Evolutionary conservation across 2,113 vertebrate species (phyloP), one percentile per base, ranked within the genome.

Genomic region (Setophaga kirtlandii): DNA sequence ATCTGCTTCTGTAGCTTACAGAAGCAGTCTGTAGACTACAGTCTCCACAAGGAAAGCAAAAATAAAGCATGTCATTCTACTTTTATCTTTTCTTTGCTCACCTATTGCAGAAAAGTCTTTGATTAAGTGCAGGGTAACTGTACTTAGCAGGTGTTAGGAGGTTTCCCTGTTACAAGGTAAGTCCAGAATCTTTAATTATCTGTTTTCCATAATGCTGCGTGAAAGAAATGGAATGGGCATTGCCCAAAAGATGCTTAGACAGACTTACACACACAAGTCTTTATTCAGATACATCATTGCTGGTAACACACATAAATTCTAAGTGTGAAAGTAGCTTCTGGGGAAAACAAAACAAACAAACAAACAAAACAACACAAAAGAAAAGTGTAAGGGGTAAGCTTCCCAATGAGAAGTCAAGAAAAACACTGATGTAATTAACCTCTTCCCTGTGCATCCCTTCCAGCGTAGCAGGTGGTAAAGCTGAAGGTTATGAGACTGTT

Each of bases 381-480:
- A 2, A 42, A 71, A 64, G 5, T 39, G 21, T 53, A 77, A 63
- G 7, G 8, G 9, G 10, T 58, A 42, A 55, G 8, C 15, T 80
- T 87, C 24, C 3, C 19, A 60, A 23, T 33, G 20, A 63, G 12
- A 52, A 80, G 23, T 35, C 35, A 80, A 39, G 63, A 70, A 46
- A 63, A 79, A 6, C 30, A n/a, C 2, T 42, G 15, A 23, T 56
- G 11, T 39, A 52, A 62, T 73, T 79, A 42, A 65, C 19, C 9
- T 58, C 11, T 88, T 71, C 6, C 22, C 15, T 79, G 12, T 41
- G 10, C 15, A 49, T 20, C 2, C 9, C 14, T 13, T 86, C 17
- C 35, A 47, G 8, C 0, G 0, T 3, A 77, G 46, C 12, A 62
- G 17, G 10, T 53, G 24, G 10, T 62, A 55, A 84, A 65, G 46